Conservation (phyloP, 2,113 vertebrate genomes). For the Illadopsis cleaveri region DNA sequence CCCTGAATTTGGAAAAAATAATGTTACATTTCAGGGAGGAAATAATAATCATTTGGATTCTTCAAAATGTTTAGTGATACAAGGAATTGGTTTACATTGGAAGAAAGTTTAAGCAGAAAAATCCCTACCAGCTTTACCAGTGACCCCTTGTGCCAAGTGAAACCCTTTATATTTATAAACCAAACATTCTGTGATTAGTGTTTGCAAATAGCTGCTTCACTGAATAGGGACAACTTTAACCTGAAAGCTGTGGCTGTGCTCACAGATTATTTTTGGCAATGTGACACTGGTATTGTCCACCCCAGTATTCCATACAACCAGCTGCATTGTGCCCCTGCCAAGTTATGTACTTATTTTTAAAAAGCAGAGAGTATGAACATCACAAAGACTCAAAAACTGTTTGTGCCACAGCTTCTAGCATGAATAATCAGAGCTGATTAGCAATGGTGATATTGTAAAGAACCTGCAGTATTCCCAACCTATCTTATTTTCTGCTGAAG, state of each 20-base stretch:
- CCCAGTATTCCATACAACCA: neutral
- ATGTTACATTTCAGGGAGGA: neutral
- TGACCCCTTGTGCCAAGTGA: neutral
- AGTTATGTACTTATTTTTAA: slow-evolving; percentile 16
- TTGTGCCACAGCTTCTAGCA: neutral
- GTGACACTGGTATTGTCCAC: neutral
- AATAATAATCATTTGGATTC: neutral
- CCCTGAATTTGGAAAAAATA: neutral
- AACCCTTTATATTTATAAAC: neutral
- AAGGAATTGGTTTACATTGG: neutral
- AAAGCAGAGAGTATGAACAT: neutral
- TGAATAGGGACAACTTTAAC: neutral
- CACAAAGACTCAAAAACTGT: neutral
- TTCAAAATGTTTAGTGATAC: neutral
- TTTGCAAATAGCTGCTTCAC: neutral
- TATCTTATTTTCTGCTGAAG: neutral
- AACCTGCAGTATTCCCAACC: neutral
- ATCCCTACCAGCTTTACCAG: neutral
- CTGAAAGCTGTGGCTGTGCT: neutral
- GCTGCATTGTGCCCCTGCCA: slow-evolving; percentile 1
- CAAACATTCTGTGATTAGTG: neutral
- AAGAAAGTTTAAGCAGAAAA: neutral
- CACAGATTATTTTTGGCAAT: neutral
- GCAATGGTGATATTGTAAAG: neutral
- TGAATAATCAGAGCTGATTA: neutral